A percentile compares a stretch with the other conserved stretches of the same genome.
These are phyloP conservation scores for Whitmania pigra DNA, from an alignment of 1,140 invertebrate genomes.

Conservation along the genomic window DNA sequence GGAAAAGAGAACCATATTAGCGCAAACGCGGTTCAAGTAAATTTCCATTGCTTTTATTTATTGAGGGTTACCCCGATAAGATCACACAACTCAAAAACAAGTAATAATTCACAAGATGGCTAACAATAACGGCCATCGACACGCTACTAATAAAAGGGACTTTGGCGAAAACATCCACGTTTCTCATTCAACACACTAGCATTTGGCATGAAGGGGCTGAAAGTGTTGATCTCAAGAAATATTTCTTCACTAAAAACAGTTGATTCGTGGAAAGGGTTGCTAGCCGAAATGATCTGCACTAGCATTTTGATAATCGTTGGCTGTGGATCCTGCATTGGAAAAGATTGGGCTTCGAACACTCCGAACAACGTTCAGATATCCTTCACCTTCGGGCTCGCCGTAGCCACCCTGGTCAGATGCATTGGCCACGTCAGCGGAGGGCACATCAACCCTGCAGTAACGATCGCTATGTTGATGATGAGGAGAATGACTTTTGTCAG, in stretches of 20 bases:
- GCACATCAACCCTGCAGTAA: conserved; percentile 80
- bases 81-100: no score
- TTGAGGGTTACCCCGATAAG: no score
- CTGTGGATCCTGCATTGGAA: conserved; percentile 33
- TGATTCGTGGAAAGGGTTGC: background rate
- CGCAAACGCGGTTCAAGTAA: no score
- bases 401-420: conserved; percentile 38
- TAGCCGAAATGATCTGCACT: conserved; percentile 15
- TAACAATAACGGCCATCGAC: no score
- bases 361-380: conserved; percentile 34
- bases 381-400: conserved; percentile 34
- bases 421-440: conserved; percentile 74
- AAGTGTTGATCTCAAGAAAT: no score
- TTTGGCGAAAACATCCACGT: no score
- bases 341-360: conserved; percentile 51
- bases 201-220: no score
- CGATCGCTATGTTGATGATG: conserved; percentile 54
- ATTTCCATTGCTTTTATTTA: no score
- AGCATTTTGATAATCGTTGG: conserved; percentile 10
- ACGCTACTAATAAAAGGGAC: no score
- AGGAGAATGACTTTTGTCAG: conserved; percentile 32
- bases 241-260: background rate
- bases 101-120: no score
- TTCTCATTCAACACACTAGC: no score
- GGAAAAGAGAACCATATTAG: no score